Conservation (phyloP, 2,888 invertebrate species). For the Epirrhoe alternata region DNA sequence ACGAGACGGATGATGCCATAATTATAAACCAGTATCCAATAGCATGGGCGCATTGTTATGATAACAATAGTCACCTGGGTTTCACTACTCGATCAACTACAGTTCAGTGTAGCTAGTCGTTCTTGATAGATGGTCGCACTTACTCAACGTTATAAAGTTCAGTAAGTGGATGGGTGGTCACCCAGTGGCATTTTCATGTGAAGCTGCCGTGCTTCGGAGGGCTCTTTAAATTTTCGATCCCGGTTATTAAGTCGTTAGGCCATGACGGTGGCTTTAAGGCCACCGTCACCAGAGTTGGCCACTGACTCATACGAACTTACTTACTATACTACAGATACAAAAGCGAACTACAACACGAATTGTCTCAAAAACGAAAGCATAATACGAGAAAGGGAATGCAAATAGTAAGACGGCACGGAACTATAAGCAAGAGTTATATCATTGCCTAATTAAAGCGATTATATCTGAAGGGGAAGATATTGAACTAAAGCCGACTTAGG, state of each 20-base stretch:
- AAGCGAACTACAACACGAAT: not conserved
- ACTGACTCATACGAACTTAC: too few species aligned
- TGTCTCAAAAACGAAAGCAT: not conserved
- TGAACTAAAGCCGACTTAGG: conserved; percentile 11
- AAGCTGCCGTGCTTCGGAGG: too few species aligned
- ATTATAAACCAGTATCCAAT: not conserved
- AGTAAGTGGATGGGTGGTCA: too few species aligned
- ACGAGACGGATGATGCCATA: not conserved
- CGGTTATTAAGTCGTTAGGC: not conserved
- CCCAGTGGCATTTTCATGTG: too few species aligned
- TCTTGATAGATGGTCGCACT: too few species aligned
- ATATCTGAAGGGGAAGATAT: not conserved
- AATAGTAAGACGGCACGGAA: conserved; percentile 16
- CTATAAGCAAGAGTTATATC: not conserved
- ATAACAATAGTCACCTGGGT: not conserved
- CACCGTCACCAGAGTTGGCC: too few species aligned
- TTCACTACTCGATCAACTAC: too few species aligned
- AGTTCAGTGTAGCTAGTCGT: too few species aligned
- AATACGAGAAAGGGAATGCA: conserved; percentile 20
- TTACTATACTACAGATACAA: too few species aligned
- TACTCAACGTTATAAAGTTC: too few species aligned
- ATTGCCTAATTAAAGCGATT: conserved; percentile 9
- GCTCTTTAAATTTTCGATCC: not conserved
- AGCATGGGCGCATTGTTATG: not conserved
- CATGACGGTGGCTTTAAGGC: too few species aligned